Base-by-base conservation (phyloP, 2,113 vertebrate genomes). In the Pterocles burchelli region DNA sequence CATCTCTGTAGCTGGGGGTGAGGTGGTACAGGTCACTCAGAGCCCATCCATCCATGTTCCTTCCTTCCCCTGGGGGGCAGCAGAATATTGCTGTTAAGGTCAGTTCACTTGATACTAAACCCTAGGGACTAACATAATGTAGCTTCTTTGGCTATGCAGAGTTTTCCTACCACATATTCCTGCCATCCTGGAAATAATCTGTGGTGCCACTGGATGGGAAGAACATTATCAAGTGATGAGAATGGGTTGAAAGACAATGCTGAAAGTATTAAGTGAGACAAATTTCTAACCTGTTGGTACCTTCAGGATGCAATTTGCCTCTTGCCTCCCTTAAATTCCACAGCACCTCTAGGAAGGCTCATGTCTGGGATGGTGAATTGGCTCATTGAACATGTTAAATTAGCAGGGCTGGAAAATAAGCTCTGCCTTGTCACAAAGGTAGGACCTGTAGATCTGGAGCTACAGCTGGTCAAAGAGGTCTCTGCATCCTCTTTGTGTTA, bases 51-150 rank as follows among this genome's bases (percentile, higher is more conserved):
- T 70, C 7, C 73, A 49, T 94, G 49, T 97, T 88, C 66, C 45
- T 95, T 94, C 75, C 88, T 96, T 95, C 95, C 96, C 97, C 95
- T 97, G 91, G 96, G 84, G 96, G 96, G 96, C 95, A 97, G 97
- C 95, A 97, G 78, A 96, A 93, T 96, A 74, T 95, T 96, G 94
- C 96, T 88, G 65, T 93, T 94, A 70, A 95, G 78, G 85, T 87
- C 89, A 92, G 65, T 70, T 95, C 78, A 20, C 82, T 59, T 51
- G 61, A 54, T 65, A 43, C 20, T 82, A 68, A 93, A 77, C 80
- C 65, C 58, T 48, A 54, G 79, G 70, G 75, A 77, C 31, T 79
- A 41, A 36, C 6, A 20, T 2, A 89, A 11, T 22, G 9, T 55
- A 10, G 18, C 17, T 76, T 46, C 59, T 22, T 67, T 68, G 84